Conservation (phyloP, 2,113 vertebrate genomes). For the Rhodinocichla rosea region DNA sequence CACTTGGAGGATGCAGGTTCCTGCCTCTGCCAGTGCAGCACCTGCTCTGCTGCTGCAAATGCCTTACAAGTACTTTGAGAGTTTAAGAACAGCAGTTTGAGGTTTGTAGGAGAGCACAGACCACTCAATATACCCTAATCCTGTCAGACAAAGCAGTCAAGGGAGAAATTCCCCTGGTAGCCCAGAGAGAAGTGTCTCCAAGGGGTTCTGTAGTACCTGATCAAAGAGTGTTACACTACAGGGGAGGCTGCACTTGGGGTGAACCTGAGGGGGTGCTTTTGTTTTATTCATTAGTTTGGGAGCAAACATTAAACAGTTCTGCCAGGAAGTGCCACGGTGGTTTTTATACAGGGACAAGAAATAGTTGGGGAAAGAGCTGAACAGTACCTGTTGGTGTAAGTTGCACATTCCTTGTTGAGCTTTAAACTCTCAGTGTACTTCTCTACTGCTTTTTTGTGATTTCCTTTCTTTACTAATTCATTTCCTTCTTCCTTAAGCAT, state of each 20-base stretch:
- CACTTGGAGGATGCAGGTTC: background rate
- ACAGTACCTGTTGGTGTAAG: constrained; percentile 90
- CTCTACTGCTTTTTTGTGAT: constrained; percentile 85
- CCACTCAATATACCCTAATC: background rate
- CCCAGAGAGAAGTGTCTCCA: background rate
- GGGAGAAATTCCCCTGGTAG: background rate
- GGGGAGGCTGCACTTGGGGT: background rate
- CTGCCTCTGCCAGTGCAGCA: background rate
- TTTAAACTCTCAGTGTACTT: constrained; percentile 91
- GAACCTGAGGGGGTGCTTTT: background rate
- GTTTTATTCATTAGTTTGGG: background rate
- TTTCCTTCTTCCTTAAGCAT: constrained; percentile 91
- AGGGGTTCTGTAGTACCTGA: background rate
- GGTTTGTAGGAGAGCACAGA: background rate
- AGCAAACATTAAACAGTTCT: background rate
- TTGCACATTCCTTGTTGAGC: constrained; percentile 77
- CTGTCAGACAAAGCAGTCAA: background rate
- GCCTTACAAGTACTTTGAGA: background rate
- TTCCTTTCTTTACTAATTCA: constrained; percentile 87
- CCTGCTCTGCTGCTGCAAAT: background rate
- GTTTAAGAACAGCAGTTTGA: background rate
- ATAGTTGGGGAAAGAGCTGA: background rate
- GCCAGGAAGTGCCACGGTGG: background rate
- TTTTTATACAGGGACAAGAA: background rate
- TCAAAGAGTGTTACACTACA: background rate